Conservation (phyloP, 1,140 invertebrate genomes). For the Harlomillsia oculata region DNA sequence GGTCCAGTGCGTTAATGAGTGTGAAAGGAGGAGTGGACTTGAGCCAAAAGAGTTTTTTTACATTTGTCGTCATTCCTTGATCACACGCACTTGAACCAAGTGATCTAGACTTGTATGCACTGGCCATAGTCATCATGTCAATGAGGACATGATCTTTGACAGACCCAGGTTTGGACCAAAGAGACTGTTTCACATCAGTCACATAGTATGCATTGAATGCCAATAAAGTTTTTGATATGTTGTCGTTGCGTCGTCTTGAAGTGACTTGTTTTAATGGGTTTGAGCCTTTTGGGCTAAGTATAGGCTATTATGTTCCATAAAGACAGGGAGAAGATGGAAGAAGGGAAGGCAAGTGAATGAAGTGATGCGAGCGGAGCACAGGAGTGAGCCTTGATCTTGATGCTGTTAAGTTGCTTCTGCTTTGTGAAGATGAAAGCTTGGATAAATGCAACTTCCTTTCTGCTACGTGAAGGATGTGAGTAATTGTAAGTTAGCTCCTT, state of each 20-base stretch:
- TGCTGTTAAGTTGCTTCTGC: background rate
- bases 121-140: too few species aligned
- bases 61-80: too few species aligned
- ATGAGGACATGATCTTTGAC: too few species aligned
- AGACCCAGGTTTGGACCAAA: too few species aligned
- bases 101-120: too few species aligned
- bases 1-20: constrained; percentile 20
- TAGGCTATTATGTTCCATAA: background rate
- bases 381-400: background rate
- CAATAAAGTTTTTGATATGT: too few species aligned
- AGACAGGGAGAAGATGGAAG: background rate
- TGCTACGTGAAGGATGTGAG: background rate
- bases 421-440: constrained; percentile 7
- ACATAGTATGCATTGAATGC: constrained; percentile 1
- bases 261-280: constrained; percentile 7
- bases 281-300: background rate
- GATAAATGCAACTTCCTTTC: constrained; percentile 16
- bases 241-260: too few species aligned
- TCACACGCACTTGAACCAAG: too few species aligned
- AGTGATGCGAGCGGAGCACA: background rate
- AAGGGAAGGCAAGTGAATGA: background rate
- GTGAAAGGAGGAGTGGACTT: constrained; percentile 4
- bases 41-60: background rate
- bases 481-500: constrained; percentile 5
- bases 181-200: too few species aligned